Percentiles rank a stretch among this genome's conserved stretches.
These are phyloP conservation scores for Sepioteuthis lessoniana DNA, from an alignment of 2,888 invertebrate genomes.

Conservation along the genomic window DNA sequence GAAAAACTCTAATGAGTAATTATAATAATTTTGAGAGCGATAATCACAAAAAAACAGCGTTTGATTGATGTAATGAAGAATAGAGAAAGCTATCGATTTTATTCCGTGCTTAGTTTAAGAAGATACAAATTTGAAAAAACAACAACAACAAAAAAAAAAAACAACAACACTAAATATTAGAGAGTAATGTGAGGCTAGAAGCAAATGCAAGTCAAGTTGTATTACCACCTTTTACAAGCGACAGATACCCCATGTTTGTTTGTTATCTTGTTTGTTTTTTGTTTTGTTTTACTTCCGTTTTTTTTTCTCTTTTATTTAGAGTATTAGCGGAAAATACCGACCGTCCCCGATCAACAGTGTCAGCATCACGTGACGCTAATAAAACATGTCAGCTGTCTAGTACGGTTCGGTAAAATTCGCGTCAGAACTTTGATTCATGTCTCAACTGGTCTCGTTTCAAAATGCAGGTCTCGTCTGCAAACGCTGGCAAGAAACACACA, in stretches of 20 bases:
- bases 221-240: neutral
- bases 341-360: neutral
- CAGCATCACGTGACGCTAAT: conserved; percentile 6
- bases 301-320: neutral
- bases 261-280: too few species aligned
- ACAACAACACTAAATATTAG: neutral
- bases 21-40: neutral
- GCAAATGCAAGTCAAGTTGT: neutral
- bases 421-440: conserved; percentile 23
- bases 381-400: neutral
- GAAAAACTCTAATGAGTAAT: neutral
- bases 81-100: neutral
- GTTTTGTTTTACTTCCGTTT: too few species aligned
- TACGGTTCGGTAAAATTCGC: neutral
- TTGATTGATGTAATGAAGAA: conserved; percentile 33
- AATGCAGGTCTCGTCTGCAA: conserved; percentile 20
- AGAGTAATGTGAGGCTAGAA: neutral
- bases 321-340: neutral
- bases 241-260: neutral
- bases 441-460: neutral
- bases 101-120: neutral
- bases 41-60: neutral
- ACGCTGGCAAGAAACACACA: neutral
- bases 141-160: neutral
- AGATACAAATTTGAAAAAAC: neutral